Percentiles rank a stretch among this genome's conserved stretches.
Conservation (phyloP, 2,113 vertebrate genomes). For the Trogon melanurus region DNA sequence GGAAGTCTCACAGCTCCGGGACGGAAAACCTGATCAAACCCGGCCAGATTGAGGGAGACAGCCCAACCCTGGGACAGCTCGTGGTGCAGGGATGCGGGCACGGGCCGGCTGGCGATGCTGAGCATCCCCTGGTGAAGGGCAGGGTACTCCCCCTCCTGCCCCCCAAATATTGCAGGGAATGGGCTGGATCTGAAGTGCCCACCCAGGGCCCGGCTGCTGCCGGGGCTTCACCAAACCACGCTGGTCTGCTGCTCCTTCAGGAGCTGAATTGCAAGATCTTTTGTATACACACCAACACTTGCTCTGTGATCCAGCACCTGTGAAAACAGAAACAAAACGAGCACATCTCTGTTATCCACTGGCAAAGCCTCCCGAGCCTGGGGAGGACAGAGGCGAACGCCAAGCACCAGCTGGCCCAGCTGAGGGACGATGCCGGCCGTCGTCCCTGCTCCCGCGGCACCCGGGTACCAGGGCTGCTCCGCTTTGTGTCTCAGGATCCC, state of each 20-base stretch:
- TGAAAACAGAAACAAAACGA: not conserved
- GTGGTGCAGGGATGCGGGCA: not conserved
- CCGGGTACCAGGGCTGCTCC: accelerated
- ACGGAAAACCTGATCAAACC: constrained; percentile 58
- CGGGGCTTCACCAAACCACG: not conserved
- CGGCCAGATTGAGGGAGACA: constrained; percentile 30
- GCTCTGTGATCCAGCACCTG: constrained; percentile 12
- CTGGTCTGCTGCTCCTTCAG: not conserved
- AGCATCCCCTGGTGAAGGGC: accelerated
- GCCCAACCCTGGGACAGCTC: not conserved
- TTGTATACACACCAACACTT: not conserved
- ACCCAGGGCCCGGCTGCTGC: not conserved
- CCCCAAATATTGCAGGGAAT: accelerated
- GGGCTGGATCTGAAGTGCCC: too few species aligned
- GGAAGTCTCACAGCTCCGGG: constrained; percentile 41
- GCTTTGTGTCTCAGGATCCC: not conserved
- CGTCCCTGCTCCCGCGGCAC: not conserved
- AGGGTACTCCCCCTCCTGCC: not conserved
- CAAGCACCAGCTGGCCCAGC: not conserved
- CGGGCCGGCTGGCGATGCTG: accelerated
- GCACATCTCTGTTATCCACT: not conserved
- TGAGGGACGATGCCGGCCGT: accelerated
- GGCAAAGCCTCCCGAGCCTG: not conserved
- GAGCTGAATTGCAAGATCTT: not conserved
- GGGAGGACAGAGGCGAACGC: not conserved